Evolutionary conservation across 1,140 invertebrate genomes (phyloP).

Genomic region (Trichonephila inaurata): DNA sequence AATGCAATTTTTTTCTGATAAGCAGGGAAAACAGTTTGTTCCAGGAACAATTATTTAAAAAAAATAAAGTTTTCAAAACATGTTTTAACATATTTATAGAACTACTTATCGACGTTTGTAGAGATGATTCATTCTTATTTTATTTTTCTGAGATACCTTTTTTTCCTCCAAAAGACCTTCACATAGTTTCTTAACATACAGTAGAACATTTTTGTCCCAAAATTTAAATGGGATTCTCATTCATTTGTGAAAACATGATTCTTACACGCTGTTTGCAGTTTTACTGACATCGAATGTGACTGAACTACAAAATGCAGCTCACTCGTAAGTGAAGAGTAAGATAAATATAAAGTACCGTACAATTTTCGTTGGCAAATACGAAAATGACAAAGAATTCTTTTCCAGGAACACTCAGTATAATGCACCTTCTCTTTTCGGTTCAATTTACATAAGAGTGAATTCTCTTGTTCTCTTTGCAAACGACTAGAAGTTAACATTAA

Average conservation of each 20-base stretch:
- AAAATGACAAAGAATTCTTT: slow-evolving; percentile 32
- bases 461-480: slow-evolving; percentile 24
- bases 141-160: too few relatives aligned
- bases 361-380: slow-evolving; percentile 27
- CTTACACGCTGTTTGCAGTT: slow-evolving; percentile 38
- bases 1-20: too few relatives aligned
- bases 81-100: too few relatives aligned
- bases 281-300: slow-evolving; percentile 30
- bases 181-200: too few relatives aligned
- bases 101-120: too few relatives aligned
- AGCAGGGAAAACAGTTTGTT: too few relatives aligned
- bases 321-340: neutral
- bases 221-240: neutral
- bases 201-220: neutral
- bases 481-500: slow-evolving; percentile 37
- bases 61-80: too few relatives aligned
- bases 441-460: slow-evolving; percentile 36
- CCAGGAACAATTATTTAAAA: too few relatives aligned
- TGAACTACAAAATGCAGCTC: neutral
- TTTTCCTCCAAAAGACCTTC: neutral
- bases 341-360: neutral
- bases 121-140: too few relatives aligned
- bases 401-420: neutral
- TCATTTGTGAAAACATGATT: slow-evolving; percentile 8
- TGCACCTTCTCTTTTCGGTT: neutral